A percentile compares a stretch with the other conserved stretches of the same genome.
phyloP scores from a whole-genome alignment of 1,140 invertebrate species.

The Theocolax elegans region DNA sequence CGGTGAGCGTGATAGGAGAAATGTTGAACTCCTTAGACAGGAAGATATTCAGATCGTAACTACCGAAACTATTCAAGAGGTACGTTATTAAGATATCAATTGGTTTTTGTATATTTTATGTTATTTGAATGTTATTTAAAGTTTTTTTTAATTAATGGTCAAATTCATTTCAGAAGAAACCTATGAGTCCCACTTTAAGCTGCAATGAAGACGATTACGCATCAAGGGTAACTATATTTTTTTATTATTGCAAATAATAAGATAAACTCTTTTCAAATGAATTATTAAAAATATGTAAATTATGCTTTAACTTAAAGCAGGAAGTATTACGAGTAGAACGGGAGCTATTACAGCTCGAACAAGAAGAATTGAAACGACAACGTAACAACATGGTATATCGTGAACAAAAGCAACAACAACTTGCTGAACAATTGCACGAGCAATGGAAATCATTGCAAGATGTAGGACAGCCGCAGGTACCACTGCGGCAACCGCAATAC shows the following conservation, averaged over 20 bases:
- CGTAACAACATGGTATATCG: constrained; percentile 75
- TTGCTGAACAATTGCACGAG: constrained; percentile 62
- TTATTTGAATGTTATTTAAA: no score
- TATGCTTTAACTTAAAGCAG: constrained; percentile 51
- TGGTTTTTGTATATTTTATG: no score
- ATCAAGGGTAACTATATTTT: constrained; percentile 54
- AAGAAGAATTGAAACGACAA: constrained; percentile 81
- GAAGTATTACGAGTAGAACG: constrained; percentile 81
- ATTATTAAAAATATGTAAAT: no score
- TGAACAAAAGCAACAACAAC: constrained; percentile 67
- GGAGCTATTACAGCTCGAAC: constrained; percentile 79
- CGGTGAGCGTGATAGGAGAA: constrained; percentile 54
- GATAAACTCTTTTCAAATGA: no score
- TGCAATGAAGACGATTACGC: constrained; percentile 60
- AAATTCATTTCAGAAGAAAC: constrained; percentile 25
- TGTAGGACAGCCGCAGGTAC: constrained; percentile 48
- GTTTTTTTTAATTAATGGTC: no score
- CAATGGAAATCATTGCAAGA: constrained; percentile 65
- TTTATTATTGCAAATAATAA: no score
- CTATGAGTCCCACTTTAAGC: constrained; percentile 14
- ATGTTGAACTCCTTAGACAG: constrained; percentile 52
- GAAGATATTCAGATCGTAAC: constrained; percentile 63
- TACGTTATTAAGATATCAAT: no score
- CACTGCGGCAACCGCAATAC: constrained; percentile 9
- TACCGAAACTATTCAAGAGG: constrained; percentile 66